Conservation (phyloP, 2,113 vertebrate genomes). For the Nothocercus julius region DNA sequence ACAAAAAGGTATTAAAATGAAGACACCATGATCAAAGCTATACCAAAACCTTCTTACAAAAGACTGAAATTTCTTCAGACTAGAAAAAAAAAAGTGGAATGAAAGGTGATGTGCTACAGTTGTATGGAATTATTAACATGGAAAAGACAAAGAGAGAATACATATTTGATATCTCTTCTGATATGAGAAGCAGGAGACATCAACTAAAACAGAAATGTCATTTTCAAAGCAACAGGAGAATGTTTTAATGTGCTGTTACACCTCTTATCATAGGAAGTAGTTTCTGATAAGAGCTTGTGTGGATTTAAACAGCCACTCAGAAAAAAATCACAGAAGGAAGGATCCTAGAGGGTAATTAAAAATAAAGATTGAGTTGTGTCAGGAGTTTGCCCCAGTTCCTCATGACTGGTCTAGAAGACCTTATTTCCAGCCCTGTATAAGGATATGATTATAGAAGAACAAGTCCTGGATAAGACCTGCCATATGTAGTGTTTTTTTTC, state of each 20-base stretch:
- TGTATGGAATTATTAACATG: neutral
- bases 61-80: neutral
- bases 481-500: neutral
- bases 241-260: neutral
- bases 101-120: neutral
- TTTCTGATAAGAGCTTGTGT: neutral
- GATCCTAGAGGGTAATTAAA: neutral
- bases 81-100: neutral
- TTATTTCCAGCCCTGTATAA: neutral
- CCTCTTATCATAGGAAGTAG: neutral
- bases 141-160: neutral
- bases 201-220: neutral
- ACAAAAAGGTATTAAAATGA: neutral
- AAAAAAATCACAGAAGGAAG: neutral
- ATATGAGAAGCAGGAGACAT: neutral
- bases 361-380: neutral
- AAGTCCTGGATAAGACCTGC: neutral
- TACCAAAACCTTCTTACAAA: neutral
- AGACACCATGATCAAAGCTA: neutral
- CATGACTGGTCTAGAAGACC: neutral
- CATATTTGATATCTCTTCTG: neutral
- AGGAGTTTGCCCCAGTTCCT: neutral
- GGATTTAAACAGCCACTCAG: neutral
- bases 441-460: neutral
- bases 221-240: neutral